Evolutionary conservation across 30 jellyfish, hydroid and myxozoan genomes (phyloP).

Genomic region (Cassiopea andromeda): DNA sequence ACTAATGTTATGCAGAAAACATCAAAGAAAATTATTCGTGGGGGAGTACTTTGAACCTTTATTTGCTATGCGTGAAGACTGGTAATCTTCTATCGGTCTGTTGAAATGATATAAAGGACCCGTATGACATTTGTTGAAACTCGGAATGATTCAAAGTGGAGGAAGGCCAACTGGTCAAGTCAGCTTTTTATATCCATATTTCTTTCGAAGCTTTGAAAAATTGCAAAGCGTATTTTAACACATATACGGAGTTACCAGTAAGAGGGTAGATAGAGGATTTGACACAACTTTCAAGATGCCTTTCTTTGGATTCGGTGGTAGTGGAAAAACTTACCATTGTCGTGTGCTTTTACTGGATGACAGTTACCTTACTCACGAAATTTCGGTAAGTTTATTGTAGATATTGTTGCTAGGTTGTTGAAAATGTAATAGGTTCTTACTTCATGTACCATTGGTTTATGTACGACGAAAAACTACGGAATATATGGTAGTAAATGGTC

Average conservation of each 20-base stretch:
- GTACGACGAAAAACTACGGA: too few relatives aligned
- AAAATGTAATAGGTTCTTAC: too few relatives aligned
- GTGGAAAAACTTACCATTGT: slow-evolving; percentile 71
- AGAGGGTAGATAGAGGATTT: background rate
- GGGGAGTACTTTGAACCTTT: slow-evolving; percentile 15
- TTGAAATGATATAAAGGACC: slow-evolving; percentile 27
- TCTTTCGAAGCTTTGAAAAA: background rate
- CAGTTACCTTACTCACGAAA: slow-evolving; percentile 75
- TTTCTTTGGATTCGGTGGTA: slow-evolving; percentile 68
- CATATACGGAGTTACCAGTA: background rate
- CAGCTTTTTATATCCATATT: background rate
- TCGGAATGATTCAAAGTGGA: background rate
- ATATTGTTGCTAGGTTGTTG: too few relatives aligned
- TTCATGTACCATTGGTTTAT: too few relatives aligned
- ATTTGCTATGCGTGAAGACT: background rate
- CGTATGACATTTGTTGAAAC: background rate
- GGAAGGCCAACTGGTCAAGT: background rate
- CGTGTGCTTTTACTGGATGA: slow-evolving; percentile 85
- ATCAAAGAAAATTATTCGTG: slow-evolving; percentile 12
- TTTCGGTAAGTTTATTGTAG: slow-evolving; percentile 80
- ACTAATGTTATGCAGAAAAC: slow-evolving; percentile 23
- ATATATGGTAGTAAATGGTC: background rate
- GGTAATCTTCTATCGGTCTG: slow-evolving; percentile 2
- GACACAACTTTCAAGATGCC: slow-evolving; percentile 57
- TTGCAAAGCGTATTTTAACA: background rate